A percentile compares a stretch with the other conserved stretches of the same genome.
phyloP scores from a whole-genome alignment of 2,113 vertebrate genomes.

The Mus spicilegus region DNA sequence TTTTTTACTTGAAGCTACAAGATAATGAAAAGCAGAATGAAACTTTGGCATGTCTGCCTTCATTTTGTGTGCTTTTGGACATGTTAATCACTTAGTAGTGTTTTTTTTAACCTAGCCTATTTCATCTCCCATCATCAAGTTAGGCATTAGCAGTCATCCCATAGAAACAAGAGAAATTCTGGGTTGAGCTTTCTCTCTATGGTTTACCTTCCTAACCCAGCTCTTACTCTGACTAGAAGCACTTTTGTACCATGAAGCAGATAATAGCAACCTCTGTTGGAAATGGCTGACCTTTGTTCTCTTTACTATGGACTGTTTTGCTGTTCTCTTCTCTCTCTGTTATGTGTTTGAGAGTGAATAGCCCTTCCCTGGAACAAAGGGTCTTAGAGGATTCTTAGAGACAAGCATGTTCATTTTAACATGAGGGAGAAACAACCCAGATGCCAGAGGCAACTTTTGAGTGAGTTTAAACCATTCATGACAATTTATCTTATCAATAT shows the following conservation, averaged over 20 bases:
- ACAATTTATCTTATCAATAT: not conserved
- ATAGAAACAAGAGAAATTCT: not conserved
- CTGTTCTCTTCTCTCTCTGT: not conserved
- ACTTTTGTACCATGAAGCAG: not conserved
- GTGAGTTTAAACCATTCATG: not conserved
- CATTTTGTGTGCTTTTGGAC: not conserved
- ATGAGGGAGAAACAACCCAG: not conserved
- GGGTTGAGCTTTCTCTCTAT: not conserved
- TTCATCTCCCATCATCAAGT: not conserved
- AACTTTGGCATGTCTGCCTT: not conserved
- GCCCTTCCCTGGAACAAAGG: not conserved
- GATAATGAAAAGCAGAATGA: not conserved
- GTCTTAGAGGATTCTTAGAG: not conserved
- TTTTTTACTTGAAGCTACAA: not conserved
- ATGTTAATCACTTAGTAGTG: not conserved
- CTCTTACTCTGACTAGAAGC: not conserved
- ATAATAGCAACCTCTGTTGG: not conserved
- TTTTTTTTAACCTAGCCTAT: not conserved
- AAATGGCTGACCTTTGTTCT: not conserved
- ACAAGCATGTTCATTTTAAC: too few relatives aligned
- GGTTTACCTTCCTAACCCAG: not conserved
- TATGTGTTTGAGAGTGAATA: not conserved
- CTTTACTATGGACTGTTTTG: not conserved
- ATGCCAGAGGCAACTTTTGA: not conserved
- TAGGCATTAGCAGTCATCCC: too few relatives aligned